Evolutionary conservation across 2,888 invertebrate species (phyloP), one percentile per base, ranked within the genome.

Genomic region (Hemistola chrysoprasaria): DNA sequence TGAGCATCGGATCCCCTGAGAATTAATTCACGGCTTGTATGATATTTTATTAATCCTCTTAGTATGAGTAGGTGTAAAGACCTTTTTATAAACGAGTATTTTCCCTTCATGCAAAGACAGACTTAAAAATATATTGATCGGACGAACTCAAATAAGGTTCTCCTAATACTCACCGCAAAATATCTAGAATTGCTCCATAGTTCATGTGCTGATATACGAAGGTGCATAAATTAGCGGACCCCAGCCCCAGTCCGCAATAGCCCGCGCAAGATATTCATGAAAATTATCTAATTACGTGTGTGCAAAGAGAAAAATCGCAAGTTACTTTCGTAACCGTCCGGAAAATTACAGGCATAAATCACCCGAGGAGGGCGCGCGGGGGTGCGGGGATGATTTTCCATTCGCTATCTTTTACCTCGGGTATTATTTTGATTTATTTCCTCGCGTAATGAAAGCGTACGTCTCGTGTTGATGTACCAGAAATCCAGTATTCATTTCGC

Each of bases 391-490:
- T 81, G 87, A 84, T 83, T 86, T 87, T 86, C 84, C 78, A 86
- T 85, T 82, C 85, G 80, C 82, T 85, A 84, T 86, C 85, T 86
- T 79, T 78, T 78, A 71, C 81, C 77, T 78, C 69, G 67, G 67
- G 80, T 80, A 85, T 85, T 86, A 86, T 85, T 87, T 86, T 87
- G 87, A 87, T 87, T 86, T 87, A 87, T 84, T 80, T 76, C 76
- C 62, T 60, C 65, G 64, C 74, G 78, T 86, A 86, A 85, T 85
- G 85, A 86, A 86, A 82, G 80, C 74, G 80, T 81, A 78, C 84
- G 84, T 80, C 78, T 73, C 78, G 65, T 66, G 78, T 78, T 79
- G 80, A 82, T 76, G 76, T 78, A 71, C 71, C 67, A 70, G 68
- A 70, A 72, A 78, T 72, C 70, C 74, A 67, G 70, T 70, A 75